Evolutionary conservation across 2,888 invertebrate genomes (phyloP).

Genomic region (Acanthococcus lagerstroemiae): DNA sequence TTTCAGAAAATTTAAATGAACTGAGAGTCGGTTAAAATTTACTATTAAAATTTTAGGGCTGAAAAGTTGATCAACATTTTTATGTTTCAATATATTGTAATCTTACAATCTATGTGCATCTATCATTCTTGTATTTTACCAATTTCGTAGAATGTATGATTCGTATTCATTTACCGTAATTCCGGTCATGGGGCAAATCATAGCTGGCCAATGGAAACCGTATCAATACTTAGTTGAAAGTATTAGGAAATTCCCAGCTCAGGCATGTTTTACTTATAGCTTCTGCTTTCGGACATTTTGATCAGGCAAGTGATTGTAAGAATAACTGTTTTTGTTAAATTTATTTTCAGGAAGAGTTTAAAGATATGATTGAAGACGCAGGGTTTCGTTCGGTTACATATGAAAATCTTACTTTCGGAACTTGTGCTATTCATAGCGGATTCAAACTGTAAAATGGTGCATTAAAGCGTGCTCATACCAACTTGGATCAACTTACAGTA

Average conservation of each 20-base stretch:
- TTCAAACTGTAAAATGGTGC: constrained; percentile 83
- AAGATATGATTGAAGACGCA: constrained; percentile 73
- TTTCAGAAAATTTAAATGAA: no score
- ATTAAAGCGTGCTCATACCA: no score
- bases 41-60: no score
- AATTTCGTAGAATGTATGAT: constrained; percentile 64
- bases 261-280: constrained; percentile 47
- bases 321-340: constrained; percentile 31
- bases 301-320: not conserved
- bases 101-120: no score
- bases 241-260: constrained; percentile 89
- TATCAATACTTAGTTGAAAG: constrained; percentile 98
- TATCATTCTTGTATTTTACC: no score
- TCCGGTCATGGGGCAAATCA: constrained; percentile 86
- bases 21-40: no score
- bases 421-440: constrained; percentile 91
- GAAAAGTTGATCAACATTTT: no score
- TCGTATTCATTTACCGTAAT: constrained; percentile 96
- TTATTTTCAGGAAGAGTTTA: constrained; percentile 69
- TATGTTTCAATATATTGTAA: no score
- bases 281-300: no score
- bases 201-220: constrained; percentile 88
- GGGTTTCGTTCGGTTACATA: constrained; percentile 81
- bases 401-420: constrained; percentile 82
- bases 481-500: no score